A percentile compares a stretch with the other conserved stretches of the same genome.
These are phyloP conservation scores for Miopithecus talapoin DNA, from an alignment of 2,797 vertebrate genomes.

Conservation along the genomic window DNA sequence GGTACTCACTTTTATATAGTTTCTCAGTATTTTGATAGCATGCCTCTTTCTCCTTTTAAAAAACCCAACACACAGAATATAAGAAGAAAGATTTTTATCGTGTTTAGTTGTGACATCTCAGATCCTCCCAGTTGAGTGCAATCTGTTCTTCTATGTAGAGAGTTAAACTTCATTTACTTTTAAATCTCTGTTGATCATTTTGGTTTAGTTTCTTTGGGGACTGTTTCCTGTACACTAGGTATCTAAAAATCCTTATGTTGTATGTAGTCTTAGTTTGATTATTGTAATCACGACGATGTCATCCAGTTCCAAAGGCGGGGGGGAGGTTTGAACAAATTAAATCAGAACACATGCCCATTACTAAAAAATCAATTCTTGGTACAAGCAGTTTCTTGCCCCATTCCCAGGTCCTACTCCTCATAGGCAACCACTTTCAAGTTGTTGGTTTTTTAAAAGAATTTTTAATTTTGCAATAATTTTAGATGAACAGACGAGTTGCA, in stretches of 20 bases:
- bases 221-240: background rate
- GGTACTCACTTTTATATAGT: background rate
- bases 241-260: background rate
- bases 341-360: background rate
- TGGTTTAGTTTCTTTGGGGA: background rate
- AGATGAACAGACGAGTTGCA: background rate
- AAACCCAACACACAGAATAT: background rate
- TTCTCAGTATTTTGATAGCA: background rate
- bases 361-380: background rate
- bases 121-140: background rate
- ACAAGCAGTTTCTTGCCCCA: background rate
- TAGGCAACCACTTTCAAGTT: background rate
- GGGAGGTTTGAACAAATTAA: background rate
- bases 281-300: background rate
- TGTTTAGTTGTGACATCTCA: background rate
- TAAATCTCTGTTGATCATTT: background rate
- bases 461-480: background rate
- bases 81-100: background rate
- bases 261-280: background rate
- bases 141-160: background rate
- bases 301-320: background rate
- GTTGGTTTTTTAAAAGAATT: background rate
- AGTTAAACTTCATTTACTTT: background rate
- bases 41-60: background rate
- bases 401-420: background rate